Base-by-base conservation (phyloP, 2,888 invertebrate genomes). In the Phasia obesa region DNA sequence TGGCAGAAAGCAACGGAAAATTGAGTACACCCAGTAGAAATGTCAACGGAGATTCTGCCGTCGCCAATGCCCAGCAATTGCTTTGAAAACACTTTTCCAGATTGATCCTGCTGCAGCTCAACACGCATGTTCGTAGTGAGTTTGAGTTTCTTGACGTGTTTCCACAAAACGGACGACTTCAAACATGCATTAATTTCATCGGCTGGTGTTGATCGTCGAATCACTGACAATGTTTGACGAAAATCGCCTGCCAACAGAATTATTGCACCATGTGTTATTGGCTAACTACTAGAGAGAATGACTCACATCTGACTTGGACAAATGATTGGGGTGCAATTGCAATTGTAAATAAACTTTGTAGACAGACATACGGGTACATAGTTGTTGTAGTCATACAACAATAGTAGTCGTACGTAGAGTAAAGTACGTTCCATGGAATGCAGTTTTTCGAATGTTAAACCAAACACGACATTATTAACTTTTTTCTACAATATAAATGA, bases 371-470 rank as follows among this genome's bases (percentile, higher is more conserved):
- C n/a, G 11, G 35, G 11, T 35, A 15, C n/a, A 31, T 25, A 64
- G 57, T 67, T 59, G 42, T 60, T 35, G 62, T 13, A 70, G 9
- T 49, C 44, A 11, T 11, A 11, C 11, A 35, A 11, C 11, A 47
- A 25, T 17, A 57, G 7, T 38, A 57, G 65, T 31, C 55, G 65
- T 65, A 55, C 49, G 57, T 59, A 59, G 4, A 38, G 38, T 17
- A 69, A 75, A 64, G 69, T 75, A 49, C 75, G 67, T 79, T 47
- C 15, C 23, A 11, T 78, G 83, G 83, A 83, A 83, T 83, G 83
- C 71, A 71, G 83, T 79, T 83, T 83, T 83, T 83, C 67, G 83
- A 83, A 79, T 79, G 83, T 75, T 75, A 75, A 60, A 49, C 31
- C 59, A 78, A 83, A 79, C 78, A 78, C 59, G 78, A 82, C 75